These are phyloP conservation scores for Monopis laevigella DNA, from an alignment of 2,888 invertebrate genomes.

Conservation along the genomic window DNA sequence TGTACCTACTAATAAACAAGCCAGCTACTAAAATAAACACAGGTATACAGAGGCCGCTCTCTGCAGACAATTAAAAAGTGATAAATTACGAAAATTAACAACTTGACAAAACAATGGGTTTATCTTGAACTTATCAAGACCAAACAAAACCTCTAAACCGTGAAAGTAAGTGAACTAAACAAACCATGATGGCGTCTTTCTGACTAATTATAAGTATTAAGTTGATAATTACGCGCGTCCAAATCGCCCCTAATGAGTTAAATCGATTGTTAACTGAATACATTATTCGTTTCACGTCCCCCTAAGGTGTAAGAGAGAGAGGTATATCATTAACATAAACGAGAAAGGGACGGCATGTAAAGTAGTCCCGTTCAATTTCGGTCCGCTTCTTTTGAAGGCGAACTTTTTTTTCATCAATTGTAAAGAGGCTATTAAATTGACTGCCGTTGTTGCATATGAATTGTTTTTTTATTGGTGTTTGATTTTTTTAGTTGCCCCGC, in stretches of 20 bases:
- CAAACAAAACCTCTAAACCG: not conserved
- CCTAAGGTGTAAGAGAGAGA: not conserved
- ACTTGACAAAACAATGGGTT: too few relatives aligned
- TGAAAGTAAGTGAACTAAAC: not conserved
- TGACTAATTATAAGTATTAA: constrained; percentile 13
- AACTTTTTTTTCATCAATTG: constrained; percentile 12
- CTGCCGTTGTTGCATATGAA: constrained; percentile 9
- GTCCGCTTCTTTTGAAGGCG: constrained; percentile 7
- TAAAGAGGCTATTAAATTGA: constrained; percentile 10
- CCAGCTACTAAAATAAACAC: too few relatives aligned
- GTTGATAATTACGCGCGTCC: constrained; percentile 19
- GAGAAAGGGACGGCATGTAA: constrained; percentile 1
- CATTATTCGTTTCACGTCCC: constrained; percentile 15
- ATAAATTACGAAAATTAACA: too few relatives aligned
- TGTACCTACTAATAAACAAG: too few relatives aligned
- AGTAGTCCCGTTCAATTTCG: constrained; percentile 7
- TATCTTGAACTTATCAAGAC: not conserved
- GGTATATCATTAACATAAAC: not conserved
- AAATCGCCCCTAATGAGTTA: constrained; percentile 28
- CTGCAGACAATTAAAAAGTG: too few relatives aligned
- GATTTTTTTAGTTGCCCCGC: not conserved
- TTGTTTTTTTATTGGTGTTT: constrained; percentile 3
- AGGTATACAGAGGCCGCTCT: too few relatives aligned
- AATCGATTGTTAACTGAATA: constrained; percentile 26
- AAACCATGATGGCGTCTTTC: not conserved